A percentile compares a stretch with the other conserved stretches of the same genome.
Evolutionary conservation across 2,113 vertebrate genomes (phyloP).

Genomic region (Xiphias gladius): DNA sequence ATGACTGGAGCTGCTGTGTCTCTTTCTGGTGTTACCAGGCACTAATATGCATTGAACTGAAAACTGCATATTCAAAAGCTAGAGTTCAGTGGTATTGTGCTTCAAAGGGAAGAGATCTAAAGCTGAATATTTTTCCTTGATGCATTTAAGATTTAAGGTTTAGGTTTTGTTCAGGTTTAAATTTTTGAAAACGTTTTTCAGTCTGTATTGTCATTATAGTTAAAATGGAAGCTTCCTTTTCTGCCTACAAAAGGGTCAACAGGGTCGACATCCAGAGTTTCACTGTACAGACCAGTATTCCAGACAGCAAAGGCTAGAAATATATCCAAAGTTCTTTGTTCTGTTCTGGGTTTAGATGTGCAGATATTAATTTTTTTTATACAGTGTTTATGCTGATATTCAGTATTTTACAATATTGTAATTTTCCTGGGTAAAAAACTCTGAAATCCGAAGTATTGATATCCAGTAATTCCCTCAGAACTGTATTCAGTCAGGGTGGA

Average conservation of each 20-base stretch:
- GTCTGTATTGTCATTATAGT: not conserved
- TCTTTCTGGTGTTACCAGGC: not conserved
- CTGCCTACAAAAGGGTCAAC: not conserved
- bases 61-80: not conserved
- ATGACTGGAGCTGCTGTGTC: not conserved
- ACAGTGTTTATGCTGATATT: slow-evolving; percentile 9
- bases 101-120: not conserved
- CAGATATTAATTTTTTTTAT: not conserved
- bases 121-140: not conserved
- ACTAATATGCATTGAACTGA: not conserved
- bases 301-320: not conserved
- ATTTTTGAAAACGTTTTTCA: not conserved
- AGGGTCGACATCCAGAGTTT: not conserved
- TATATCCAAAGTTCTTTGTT: not conserved
- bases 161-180: not conserved
- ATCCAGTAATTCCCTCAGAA: not conserved
- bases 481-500: not conserved
- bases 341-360: not conserved
- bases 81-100: not conserved
- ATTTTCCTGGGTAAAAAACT: slow-evolving; percentile 1
- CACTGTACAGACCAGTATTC: not conserved
- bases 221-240: not conserved
- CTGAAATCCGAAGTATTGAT: not conserved
- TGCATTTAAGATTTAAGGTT: not conserved
- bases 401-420: slow-evolving; percentile 18